A percentile compares a stretch with the other conserved stretches of the same genome.
phyloP scores from a whole-genome alignment of 2,888 invertebrate genomes.

The Noctua janthe region DNA sequence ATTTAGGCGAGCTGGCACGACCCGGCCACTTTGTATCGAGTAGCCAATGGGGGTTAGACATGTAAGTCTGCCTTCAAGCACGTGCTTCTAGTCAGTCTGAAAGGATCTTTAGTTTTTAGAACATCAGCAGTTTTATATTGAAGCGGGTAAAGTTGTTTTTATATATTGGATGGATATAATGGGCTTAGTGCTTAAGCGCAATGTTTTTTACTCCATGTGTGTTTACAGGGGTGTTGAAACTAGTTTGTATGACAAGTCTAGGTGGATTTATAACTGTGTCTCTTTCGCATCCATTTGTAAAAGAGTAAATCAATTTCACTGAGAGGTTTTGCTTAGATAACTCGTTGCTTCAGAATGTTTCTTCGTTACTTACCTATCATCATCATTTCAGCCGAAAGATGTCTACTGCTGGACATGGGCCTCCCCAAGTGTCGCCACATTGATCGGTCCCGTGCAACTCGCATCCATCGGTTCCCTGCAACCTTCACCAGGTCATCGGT shows the following conservation, averaged over 20 bases:
- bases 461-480: too few species aligned
- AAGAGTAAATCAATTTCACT: too few species aligned
- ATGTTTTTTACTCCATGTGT: background rate
- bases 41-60: conserved; percentile 25
- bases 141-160: background rate
- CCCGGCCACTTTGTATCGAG: conserved; percentile 47
- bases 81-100: conserved; percentile 12
- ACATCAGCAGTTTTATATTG: conserved; percentile 7
- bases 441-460: too few species aligned
- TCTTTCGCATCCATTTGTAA: too few species aligned
- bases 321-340: too few species aligned
- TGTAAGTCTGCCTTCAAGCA: conserved; percentile 1
- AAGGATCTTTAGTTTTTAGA: background rate
- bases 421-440: too few species aligned
- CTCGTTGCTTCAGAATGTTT: too few species aligned
- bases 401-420: too few species aligned
- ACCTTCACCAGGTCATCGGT: too few species aligned
- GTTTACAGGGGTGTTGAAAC: background rate
- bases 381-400: too few species aligned
- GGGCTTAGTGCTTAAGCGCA: background rate
- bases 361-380: too few species aligned
- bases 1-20: conserved; percentile 67
- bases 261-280: too few species aligned
- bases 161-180: background rate
- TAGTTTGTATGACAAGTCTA: background rate